These are phyloP conservation scores for Eulemur mongoz DNA, from an alignment of 2,797 vertebrate genomes.

Conservation along the genomic window DNA sequence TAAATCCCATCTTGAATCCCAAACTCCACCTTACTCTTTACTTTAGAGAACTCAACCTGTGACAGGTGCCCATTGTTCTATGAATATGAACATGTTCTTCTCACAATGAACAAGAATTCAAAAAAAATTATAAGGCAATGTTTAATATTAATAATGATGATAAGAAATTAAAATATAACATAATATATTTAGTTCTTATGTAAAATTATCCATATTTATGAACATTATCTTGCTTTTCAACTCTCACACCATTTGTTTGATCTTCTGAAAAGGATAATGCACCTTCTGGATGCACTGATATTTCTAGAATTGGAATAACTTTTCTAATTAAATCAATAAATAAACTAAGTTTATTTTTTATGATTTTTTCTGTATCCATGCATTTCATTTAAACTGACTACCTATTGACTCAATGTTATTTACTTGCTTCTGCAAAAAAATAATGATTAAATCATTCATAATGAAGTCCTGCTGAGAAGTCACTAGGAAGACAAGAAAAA, in stretches of 20 bases:
- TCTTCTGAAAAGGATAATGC: background rate
- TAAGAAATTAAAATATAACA: background rate
- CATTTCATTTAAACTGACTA: background rate
- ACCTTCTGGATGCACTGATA: background rate
- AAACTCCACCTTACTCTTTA: background rate
- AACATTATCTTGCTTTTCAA: background rate
- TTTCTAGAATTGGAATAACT: conserved; percentile 10
- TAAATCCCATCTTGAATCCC: background rate
- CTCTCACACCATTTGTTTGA: background rate
- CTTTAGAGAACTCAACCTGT: background rate
- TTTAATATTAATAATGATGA: background rate
- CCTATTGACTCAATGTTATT: background rate
- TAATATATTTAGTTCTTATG: background rate
- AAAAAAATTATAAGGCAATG: background rate
- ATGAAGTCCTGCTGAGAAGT: background rate
- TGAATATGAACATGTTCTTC: background rate
- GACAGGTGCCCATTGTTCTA: background rate
- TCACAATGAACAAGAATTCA: background rate
- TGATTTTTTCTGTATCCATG: background rate
- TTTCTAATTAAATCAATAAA: conserved; percentile 30
- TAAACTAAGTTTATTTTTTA: background rate
- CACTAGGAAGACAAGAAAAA: background rate
- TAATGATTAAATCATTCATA: conserved; percentile 35
- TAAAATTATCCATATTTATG: background rate
- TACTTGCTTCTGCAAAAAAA: conserved; percentile 39